These are phyloP conservation scores for Sussaba pulchella DNA, from an alignment of 2,888 invertebrate genomes.

Conservation along the genomic window DNA sequence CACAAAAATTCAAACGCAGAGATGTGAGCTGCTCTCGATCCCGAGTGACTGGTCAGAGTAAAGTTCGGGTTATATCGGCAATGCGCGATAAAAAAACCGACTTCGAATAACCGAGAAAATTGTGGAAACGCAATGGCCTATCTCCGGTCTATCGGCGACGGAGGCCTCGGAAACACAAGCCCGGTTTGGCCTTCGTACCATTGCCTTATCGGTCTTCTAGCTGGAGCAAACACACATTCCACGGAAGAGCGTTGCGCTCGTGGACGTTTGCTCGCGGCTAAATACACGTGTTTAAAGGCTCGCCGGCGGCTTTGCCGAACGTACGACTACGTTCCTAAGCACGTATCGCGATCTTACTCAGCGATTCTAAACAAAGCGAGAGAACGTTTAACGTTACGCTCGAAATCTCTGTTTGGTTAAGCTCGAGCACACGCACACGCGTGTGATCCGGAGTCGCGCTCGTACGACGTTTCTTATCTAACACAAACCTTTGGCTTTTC, in stretches of 20 bases:
- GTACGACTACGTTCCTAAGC: background rate
- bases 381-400: constrained; percentile 55
- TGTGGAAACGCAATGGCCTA: constrained; percentile 3
- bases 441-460: background rate
- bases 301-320: background rate
- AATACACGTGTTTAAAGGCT: background rate
- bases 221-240: constrained; percentile 32
- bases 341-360: constrained; percentile 75
- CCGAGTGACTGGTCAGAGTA: no score
- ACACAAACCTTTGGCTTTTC: constrained; percentile 75
- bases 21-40: no score
- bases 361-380: constrained; percentile 78
- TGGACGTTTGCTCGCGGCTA: constrained; percentile 24
- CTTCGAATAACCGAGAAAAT: constrained; percentile 1
- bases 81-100: background rate
- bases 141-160: constrained; percentile 6
- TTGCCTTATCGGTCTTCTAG: constrained; percentile 39
- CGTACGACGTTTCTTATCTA: constrained; percentile 76
- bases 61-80: no score
- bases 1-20: no score
- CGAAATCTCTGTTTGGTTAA: constrained; percentile 75
- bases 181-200: constrained; percentile 34
- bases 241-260: constrained; percentile 29
- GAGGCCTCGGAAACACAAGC: constrained; percentile 39
- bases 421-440: constrained; percentile 73